Percentiles rank a stretch among this genome's conserved stretches.
Evolutionary conservation across 1,140 invertebrate genomes (phyloP).

Genomic region (Lutraria rhynchaena): DNA sequence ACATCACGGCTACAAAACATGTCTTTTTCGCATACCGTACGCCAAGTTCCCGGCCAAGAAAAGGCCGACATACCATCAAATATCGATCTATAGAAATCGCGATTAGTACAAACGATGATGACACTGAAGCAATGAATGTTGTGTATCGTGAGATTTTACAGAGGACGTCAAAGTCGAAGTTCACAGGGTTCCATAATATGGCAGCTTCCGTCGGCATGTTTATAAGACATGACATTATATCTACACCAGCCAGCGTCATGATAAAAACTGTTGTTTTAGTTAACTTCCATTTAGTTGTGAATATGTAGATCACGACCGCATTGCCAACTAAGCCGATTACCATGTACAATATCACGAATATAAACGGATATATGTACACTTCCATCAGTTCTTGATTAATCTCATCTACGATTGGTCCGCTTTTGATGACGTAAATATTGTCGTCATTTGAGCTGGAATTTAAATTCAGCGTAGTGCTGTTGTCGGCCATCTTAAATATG

Average conservation of each 20-base stretch:
- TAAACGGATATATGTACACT: constrained; percentile 49
- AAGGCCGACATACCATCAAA: constrained; percentile 52
- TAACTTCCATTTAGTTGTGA: constrained; percentile 36
- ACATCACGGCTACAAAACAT: constrained; percentile 25
- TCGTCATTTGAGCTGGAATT: not conserved
- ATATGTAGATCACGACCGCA: constrained; percentile 51
- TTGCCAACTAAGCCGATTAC: constrained; percentile 53
- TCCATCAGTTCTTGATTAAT: constrained; percentile 5
- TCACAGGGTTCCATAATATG: constrained; percentile 45
- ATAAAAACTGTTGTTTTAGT: constrained; percentile 57
- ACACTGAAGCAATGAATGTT: constrained; percentile 35
- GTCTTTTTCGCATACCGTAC: constrained; percentile 41
- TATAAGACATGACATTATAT: constrained; percentile 44
- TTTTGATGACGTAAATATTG: not conserved
- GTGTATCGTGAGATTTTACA: constrained; percentile 54
- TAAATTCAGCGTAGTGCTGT: not conserved
- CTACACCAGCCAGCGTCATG: constrained; percentile 42
- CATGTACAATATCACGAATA: constrained; percentile 54
- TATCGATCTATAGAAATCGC: constrained; percentile 54
- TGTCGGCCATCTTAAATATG: not conserved
- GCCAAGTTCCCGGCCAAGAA: constrained; percentile 37
- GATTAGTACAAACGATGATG: constrained; percentile 47
- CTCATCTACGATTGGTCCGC: constrained; percentile 28
- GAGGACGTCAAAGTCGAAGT: constrained; percentile 55
- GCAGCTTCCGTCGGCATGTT: constrained; percentile 57